A percentile compares a stretch with the other conserved stretches of the same genome.
Evolutionary conservation across 2,113 vertebrate genomes (phyloP).

Genomic region (Ophthalmolycus amberensis): DNA sequence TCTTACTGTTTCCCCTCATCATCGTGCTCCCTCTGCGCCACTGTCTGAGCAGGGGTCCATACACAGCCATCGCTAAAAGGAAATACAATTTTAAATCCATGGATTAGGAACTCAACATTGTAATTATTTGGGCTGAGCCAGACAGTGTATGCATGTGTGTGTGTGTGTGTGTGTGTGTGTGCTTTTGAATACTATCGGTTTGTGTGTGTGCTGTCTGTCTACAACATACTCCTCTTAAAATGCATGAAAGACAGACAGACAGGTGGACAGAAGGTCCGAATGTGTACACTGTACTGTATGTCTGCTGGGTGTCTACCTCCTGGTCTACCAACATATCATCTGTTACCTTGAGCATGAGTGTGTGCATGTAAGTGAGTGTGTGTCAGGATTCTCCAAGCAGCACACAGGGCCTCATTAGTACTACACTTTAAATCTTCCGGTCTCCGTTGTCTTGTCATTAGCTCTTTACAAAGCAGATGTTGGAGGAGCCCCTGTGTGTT

Average conservation of each 20-base stretch:
- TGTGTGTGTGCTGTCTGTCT: constrained; percentile 53
- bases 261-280: constrained; percentile 45
- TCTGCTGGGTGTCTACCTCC: constrained; percentile 62
- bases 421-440: constrained; percentile 75
- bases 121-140: constrained; percentile 80
- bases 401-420: constrained; percentile 82
- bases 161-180: constrained; percentile 34
- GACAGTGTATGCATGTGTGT: constrained; percentile 14
- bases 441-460: constrained; percentile 83
- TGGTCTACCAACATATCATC: constrained; percentile 57
- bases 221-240: constrained; percentile 36
- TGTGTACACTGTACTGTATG: constrained; percentile 38
- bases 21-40: constrained; percentile 58
- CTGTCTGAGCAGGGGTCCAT: constrained; percentile 84
- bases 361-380: constrained; percentile 49
- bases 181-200: too few species aligned
- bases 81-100: constrained; percentile 79
- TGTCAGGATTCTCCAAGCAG: constrained; percentile 69
- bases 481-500: constrained; percentile 79
- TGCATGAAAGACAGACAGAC: constrained; percentile 34
- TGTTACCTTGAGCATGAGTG: constrained; percentile 59
- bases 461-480: constrained; percentile 85
- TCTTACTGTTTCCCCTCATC: constrained; percentile 72
- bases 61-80: constrained; percentile 70
- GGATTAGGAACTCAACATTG: constrained; percentile 87